Percentiles rank a stretch among this genome's conserved stretches.
These are phyloP conservation scores for Nebria salina DNA, from an alignment of 2,888 invertebrate species.

Conservation along the genomic window DNA sequence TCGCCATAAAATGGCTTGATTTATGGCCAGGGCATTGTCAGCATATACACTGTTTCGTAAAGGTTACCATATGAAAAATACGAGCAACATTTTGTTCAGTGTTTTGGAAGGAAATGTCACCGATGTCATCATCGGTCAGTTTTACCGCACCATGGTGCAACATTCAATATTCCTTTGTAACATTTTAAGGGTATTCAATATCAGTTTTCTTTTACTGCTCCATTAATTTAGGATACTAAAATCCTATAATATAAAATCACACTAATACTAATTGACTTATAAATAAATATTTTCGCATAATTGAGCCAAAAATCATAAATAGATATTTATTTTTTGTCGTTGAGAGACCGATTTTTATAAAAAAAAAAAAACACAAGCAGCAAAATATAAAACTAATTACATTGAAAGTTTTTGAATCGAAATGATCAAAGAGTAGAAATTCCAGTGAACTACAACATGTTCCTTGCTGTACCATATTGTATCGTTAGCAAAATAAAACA, in stretches of 20 bases:
- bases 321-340: too few relatives aligned
- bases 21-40: conserved; percentile 19
- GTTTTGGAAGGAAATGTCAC: conserved; percentile 1
- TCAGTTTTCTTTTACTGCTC: not conserved
- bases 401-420: too few relatives aligned
- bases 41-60: not conserved
- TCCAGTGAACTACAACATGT: not conserved
- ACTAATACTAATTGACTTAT: not conserved
- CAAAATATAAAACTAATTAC: too few relatives aligned
- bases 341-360: too few relatives aligned
- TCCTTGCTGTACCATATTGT: not conserved
- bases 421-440: too few relatives aligned
- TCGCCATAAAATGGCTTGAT: conserved; percentile 38
- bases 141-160: not conserved
- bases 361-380: too few relatives aligned
- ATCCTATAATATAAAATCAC: not conserved
- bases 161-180: not conserved
- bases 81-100: not conserved
- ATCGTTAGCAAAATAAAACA: not conserved
- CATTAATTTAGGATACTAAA: not conserved
- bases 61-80: not conserved
- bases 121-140: not conserved
- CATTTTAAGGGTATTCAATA: not conserved
- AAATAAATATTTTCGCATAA: not conserved
- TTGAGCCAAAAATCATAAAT: not conserved